phyloP scores from a whole-genome alignment of 2,113 vertebrate species.

The Strix uralensis region DNA sequence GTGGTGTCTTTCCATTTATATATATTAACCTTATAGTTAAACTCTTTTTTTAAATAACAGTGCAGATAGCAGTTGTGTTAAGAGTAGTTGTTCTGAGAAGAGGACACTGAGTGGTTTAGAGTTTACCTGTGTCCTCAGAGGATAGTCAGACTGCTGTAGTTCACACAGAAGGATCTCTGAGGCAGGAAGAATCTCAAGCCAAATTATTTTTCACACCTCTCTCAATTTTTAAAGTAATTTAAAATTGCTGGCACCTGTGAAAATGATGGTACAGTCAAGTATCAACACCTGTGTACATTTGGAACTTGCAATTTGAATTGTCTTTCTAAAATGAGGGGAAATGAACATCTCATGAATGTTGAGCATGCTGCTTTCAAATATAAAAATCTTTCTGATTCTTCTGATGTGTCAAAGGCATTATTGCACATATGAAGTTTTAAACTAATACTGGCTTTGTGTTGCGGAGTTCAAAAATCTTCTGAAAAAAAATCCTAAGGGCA shows the following conservation, averaged over 20 bases:
- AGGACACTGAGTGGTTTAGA: rapidly evolving
- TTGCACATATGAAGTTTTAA: background rate
- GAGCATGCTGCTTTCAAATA: background rate
- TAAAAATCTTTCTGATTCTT: background rate
- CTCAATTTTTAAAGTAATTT: background rate
- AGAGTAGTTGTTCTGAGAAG: background rate
- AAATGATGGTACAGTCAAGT: background rate
- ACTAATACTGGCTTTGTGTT: background rate
- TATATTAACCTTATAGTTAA: background rate
- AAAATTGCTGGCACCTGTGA: background rate
- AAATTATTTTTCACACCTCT: background rate
- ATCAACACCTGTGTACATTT: background rate
- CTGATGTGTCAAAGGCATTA: background rate
- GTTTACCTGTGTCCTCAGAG: background rate
- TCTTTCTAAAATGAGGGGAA: background rate
- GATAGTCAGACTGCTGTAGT: background rate
- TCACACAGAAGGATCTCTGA: background rate
- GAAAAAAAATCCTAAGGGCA: background rate
- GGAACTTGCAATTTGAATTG: background rate
- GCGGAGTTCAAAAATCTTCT: background rate
- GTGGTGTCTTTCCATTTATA: background rate
- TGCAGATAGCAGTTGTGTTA: background rate
- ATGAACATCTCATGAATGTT: background rate
- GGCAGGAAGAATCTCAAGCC: background rate
- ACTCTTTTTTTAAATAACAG: background rate